phyloP scores from a whole-genome alignment of 1,140 invertebrate genomes.

The Atopsyche davidsoni region DNA sequence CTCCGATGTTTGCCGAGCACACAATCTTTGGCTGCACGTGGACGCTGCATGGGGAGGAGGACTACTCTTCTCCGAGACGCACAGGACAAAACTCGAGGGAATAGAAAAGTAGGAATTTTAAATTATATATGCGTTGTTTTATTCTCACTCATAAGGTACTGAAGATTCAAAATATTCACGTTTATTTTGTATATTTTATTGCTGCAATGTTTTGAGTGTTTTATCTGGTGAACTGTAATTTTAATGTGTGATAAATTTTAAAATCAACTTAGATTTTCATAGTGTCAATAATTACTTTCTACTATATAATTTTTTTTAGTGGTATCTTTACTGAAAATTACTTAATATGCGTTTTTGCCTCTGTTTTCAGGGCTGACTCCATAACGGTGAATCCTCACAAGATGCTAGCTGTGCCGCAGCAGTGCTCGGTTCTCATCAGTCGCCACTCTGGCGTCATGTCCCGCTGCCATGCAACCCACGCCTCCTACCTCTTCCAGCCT shows the following conservation, averaged over 20 bases:
- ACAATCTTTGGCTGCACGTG: conserved; percentile 89
- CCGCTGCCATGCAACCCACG: conserved; percentile 61
- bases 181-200: too few species aligned
- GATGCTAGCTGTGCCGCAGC: conserved; percentile 78
- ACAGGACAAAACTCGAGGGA: conserved; percentile 73
- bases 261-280: too few species aligned
- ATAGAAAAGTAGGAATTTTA: conserved; percentile 66
- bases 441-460: conserved; percentile 58
- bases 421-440: conserved; percentile 81
- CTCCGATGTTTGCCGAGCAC: conserved; percentile 72
- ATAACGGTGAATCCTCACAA: conserved; percentile 94
- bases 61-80: conserved; percentile 74
- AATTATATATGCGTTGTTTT: too few species aligned
- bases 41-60: conserved; percentile 93
- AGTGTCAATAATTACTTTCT: too few species aligned
- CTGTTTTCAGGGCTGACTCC: conserved; percentile 69
- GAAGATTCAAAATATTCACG: too few species aligned
- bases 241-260: too few species aligned
- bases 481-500: conserved; percentile 89
- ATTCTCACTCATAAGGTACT: too few species aligned
- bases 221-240: too few species aligned
- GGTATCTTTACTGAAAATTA: too few species aligned
- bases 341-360: too few species aligned
- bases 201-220: too few species aligned
- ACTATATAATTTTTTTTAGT: too few species aligned